Base-by-base conservation (phyloP, 1,140 invertebrate species). In the Magallana angulata region DNA sequence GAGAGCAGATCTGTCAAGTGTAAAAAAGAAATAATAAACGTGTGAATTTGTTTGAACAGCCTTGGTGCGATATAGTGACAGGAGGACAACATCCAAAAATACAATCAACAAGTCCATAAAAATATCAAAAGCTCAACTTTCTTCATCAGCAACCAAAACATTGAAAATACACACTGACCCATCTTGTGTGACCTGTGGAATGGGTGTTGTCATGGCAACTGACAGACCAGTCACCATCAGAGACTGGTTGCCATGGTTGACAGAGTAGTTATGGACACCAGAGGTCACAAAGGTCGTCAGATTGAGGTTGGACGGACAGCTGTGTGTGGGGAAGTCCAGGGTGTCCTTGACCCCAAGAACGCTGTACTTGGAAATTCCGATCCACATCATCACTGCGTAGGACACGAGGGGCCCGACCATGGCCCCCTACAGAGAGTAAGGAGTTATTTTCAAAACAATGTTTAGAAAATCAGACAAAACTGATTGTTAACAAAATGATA, bases 361-460 rank as follows among this genome's bases (percentile, higher is more conserved):
- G 7, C 59, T 84, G 56, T 89, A 89, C 85, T 89, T 89, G 0
- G 59, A 85, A 18, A 89, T 84, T 30, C 85, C 82, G 1, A 89
- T 86, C 88, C 88, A 89, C 85, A 89, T 81, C 36, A 82, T 89
- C 7, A 84, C 57, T 16, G 30, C 57, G 57, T 89, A 89, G 3
- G 88, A 76, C 24, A 68, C 76, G 0, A 89, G n/a, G 7, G 81
- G 64, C 9, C 88, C 88, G 18, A 57, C 85, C 18, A 89, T 84
- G 11, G 85, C 85, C 11, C 88, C 88, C 88, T 89, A 48, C 2
- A 48, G 36, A 48, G 36, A 48, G 56, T 16, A 24, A 16, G 56
- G 12, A 48, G 36, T 48, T 36, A 59, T 8, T 7, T 16, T 18
- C 14, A 36, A 36, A 36, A 36, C 36, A 36, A 36, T 36, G 36